Base-by-base conservation (phyloP, 1,140 invertebrate genomes). In the Drosophila nannoptera region DNA sequence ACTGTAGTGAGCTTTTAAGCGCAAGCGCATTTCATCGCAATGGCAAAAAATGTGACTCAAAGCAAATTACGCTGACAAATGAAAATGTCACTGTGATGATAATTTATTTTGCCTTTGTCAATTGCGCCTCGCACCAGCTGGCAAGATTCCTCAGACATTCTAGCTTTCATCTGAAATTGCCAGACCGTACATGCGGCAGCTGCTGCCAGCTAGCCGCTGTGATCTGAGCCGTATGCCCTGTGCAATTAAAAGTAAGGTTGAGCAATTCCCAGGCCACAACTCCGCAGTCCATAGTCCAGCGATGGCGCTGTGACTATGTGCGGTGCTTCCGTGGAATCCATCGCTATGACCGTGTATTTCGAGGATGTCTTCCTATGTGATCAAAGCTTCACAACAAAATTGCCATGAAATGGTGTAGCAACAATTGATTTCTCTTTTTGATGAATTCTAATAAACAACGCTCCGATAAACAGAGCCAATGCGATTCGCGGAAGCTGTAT, bases 81-180 rank as follows among this genome's bases (percentile, higher is more conserved):
- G 80, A 84, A 84, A 84, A 84, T 84, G 80, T 84, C 80, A 84
- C 76, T 80, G 74, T 86, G 81, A 84, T 84, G 80, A 84, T 84
- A 84, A 84, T 84, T 84, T 84, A 86, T 84, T 80, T 84, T 86
- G 73, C 62, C 81, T 80, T 80, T 77, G 81, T 76, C 80, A 82
- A 84, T 83, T 76, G 73, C 60, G 62, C 49, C 46, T 58, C 61
- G 46, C 38, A 55, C 71, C 75, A 73, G 61, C 60, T 64, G 61
- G 50, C 46, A 61, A 66, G 61, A 58, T 70, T 76, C 73, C 69
- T 61, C 50, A 35, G 60, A 61, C 60, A 80, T 83, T 84, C 65
- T 71, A 42, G 49, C 80, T 82, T 83, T 82, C 78, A 78, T 78
- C 67, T 74, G 32, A 46, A 62, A 61, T 11, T 42, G 43, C 43